Evolutionary conservation across 2,797 vertebrate genomes (phyloP).

Genomic region (Arnoldichthys spilopterus): DNA sequence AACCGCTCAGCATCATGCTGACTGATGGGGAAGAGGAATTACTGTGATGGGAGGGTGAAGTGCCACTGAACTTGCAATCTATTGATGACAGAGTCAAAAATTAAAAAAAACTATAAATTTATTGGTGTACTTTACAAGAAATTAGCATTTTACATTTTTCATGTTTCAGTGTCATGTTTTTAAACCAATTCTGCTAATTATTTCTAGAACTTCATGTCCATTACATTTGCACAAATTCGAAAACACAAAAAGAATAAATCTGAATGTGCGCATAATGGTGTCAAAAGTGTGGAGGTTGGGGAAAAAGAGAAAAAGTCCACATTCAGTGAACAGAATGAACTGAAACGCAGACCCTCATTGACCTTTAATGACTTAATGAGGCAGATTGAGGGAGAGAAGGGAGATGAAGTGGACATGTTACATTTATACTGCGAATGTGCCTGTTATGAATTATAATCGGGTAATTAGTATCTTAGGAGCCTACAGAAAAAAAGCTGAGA

Average conservation of each 20-base stretch:
- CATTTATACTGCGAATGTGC: conserved; percentile 13
- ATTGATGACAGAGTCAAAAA: too few relatives aligned
- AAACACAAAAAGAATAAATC: not conserved
- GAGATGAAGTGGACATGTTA: conserved; percentile 14
- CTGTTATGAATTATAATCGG: conserved; percentile 25
- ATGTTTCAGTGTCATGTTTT: too few relatives aligned
- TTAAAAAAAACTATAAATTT: too few relatives aligned
- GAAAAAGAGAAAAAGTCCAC: not conserved
- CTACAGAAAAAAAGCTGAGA: not conserved
- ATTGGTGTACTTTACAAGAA: too few relatives aligned
- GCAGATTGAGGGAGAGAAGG: conserved; percentile 8
- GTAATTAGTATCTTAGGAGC: conserved; percentile 11
- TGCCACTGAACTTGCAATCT: too few relatives aligned
- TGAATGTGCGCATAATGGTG: not conserved
- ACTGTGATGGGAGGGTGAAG: too few relatives aligned
- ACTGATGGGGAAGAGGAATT: too few relatives aligned
- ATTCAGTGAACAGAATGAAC: conserved; percentile 15
- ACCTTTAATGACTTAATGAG: conserved; percentile 34
- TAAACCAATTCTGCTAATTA: too few relatives aligned
- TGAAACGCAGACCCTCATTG: conserved; percentile 27
- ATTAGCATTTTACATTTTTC: too few relatives aligned
- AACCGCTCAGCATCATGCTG: too few relatives aligned
- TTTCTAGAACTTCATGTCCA: not conserved
- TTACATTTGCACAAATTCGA: conserved; percentile 2
- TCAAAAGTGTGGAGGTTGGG: conserved; percentile 14